Percentiles rank a stretch among this genome's conserved stretches.
phyloP scores from a whole-genome alignment of 2,113 vertebrate genomes.

The Plecotus auritus region DNA sequence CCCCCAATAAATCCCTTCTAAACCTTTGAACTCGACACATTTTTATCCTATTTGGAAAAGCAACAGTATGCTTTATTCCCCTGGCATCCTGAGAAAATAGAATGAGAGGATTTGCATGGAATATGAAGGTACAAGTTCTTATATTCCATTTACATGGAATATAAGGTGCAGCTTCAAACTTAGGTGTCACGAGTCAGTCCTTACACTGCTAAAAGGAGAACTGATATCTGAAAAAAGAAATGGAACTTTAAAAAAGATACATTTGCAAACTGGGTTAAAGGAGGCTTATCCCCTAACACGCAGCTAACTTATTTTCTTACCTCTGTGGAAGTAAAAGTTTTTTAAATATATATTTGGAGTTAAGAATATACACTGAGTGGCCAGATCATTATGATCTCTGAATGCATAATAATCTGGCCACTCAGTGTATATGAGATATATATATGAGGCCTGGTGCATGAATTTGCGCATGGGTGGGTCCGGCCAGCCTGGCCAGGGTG shows the following conservation, averaged over 20 bases:
- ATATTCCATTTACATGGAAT: neutral
- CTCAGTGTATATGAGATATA: too few relatives aligned
- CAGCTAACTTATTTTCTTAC: neutral
- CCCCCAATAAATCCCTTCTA: conserved; percentile 28
- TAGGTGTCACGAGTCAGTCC: neutral
- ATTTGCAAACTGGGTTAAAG: neutral
- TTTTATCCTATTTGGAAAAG: neutral
- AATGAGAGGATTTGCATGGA: neutral
- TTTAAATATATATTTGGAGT: neutral
- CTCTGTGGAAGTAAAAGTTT: neutral
- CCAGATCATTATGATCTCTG: too few relatives aligned
- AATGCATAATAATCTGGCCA: too few relatives aligned
- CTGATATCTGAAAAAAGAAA: neutral
- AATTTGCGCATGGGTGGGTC: too few relatives aligned
- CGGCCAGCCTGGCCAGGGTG: too few relatives aligned
- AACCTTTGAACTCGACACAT: conserved; percentile 1
- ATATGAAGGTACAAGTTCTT: neutral
- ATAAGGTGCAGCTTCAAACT: neutral
- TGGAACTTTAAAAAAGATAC: neutral
- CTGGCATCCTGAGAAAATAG: neutral
- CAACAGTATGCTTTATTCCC: neutral
- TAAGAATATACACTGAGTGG: neutral
- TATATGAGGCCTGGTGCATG: too few relatives aligned
- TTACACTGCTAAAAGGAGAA: neutral
- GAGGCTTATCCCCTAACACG: neutral